phyloP scores from a whole-genome alignment of 1,140 invertebrate genomes.

The Caenorhabditis remanei region DNA sequence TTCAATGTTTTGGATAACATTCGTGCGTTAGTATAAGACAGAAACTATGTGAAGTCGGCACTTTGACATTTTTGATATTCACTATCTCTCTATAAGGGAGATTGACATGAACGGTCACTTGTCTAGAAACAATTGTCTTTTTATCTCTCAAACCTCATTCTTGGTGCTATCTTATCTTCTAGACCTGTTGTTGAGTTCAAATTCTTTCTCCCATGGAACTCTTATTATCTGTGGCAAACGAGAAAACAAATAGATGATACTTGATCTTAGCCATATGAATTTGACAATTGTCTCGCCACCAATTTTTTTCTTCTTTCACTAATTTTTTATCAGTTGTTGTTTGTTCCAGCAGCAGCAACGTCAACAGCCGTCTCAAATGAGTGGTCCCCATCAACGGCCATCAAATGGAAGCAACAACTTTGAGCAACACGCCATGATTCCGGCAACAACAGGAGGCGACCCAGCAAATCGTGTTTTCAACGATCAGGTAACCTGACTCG shows the following conservation, averaged over 20 bases:
- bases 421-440: constrained; percentile 49
- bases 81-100: no score
- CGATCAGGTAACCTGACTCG: constrained; percentile 47
- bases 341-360: constrained; percentile 34
- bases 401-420: constrained; percentile 47
- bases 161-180: no score
- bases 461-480: constrained; percentile 49
- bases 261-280: not conserved
- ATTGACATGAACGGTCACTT: no score
- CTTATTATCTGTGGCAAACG: not conserved
- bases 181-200: not conserved
- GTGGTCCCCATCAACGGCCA: constrained; percentile 51
- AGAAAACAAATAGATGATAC: constrained; percentile 21
- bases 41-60: no score
- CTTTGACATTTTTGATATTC: no score
- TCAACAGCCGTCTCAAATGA: constrained; percentile 55
- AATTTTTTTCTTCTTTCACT: not conserved
- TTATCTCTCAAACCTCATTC: not conserved
- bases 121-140: not conserved
- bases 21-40: no score
- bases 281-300: constrained; percentile 6
- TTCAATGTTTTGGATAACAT: not conserved
- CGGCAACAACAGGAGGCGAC: constrained; percentile 49
- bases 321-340: constrained; percentile 20
- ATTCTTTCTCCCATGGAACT: not conserved